Base-by-base conservation (phyloP, 2,888 invertebrate species). In the Hesperia comma region DNA sequence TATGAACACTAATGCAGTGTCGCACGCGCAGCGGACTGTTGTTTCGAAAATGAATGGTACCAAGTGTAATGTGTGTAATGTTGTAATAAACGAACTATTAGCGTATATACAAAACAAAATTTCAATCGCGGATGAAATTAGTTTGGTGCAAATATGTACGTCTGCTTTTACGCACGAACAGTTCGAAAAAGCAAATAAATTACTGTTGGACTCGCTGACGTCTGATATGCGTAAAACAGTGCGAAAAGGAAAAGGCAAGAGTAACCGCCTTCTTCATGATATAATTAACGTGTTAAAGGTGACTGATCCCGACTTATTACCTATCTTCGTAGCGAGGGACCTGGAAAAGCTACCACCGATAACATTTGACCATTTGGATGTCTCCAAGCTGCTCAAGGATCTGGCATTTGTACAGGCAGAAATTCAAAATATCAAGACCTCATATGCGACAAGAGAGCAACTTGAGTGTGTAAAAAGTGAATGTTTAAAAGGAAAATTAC, bases 381-480 rank as follows among this genome's bases (percentile, higher is more conserved):
- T 26, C 10, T 33, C 55, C 17, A 55, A 55, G 8, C 15, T 55
- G n/a, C 15, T 55, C 15, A 33, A 55, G 6, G 33, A 55, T 15
- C 4, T 55, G 8, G 15, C 8, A 1, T 15, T 26, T 15, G 54
- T 55, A 6, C 54, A 33, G 12, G 2, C 21, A 6, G 54, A 32
- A 32, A 26, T 32, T n/a, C 32, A 32, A n/a, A 26, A 32, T 14
- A 26, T 54, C 6, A 53, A 53, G 14, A 6, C 21, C 10, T 41
- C 40, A 6, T 40, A 40, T 40, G 40, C 40, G 40, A 41, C 40
- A 5, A 10, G 14, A 0, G 37, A 37, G 21, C 57, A 57, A 14
- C 21, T 57, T 14, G 68, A 68, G n/a, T 57, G 58, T 56, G 5
- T 63, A 12, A 68, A 55, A 37, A 12, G 32, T 17, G 58, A 60